Evolutionary conservation across 2,113 vertebrate species (phyloP), one percentile per base, ranked within the genome.

Genomic region (Coptodon rendalli): DNA sequence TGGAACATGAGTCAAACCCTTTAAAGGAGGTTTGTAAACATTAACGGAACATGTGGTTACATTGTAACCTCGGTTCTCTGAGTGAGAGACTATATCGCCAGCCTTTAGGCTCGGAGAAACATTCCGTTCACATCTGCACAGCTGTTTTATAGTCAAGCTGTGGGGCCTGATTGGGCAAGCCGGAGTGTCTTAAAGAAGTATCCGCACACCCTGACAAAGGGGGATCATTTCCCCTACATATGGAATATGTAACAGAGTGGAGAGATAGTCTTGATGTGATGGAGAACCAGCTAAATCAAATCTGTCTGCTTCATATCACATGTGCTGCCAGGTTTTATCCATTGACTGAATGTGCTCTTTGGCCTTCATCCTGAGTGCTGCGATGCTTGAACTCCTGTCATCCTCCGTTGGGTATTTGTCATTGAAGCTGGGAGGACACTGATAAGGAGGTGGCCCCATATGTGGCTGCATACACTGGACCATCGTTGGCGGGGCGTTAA

Each of bases 331-430:
- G 88, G 97, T 97, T 96, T 98, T 98, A 94, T 98, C 98, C 93
- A 98, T 97, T 57, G 97, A 98, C 95, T 98, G 98, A 85, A 97
- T 97, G 66, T 98, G 98, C 94, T 99, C 98, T 96, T 98, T 98
- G 92, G 97, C 98, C 94, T 98, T 98, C 97, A 98, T 97, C 88
- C 97, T 96, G 86, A 98, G 96, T 0, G 97, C 96, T 31, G 97
- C 97, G 1, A 98, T 98, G 94, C 98, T 98, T 86, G 98, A 97
- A 85, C 97, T 97, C 88, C 97, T 95, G 91, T 98, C 96, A 6
- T 98, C 97, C 83, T 98, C 98, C 93, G 97, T 87, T 0, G 97
- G 97, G 92, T 97, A 98, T 94, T 98, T 98, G 92, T 98, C 97
- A 80, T 96, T 96, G 94, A 97, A 98, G 57, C 95, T 91, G 6